Percentiles rank a stretch among this genome's conserved stretches.
These are phyloP conservation scores for Apistogramma diplotaenia DNA, from an alignment of 2,113 vertebrate genomes.

Conservation along the genomic window DNA sequence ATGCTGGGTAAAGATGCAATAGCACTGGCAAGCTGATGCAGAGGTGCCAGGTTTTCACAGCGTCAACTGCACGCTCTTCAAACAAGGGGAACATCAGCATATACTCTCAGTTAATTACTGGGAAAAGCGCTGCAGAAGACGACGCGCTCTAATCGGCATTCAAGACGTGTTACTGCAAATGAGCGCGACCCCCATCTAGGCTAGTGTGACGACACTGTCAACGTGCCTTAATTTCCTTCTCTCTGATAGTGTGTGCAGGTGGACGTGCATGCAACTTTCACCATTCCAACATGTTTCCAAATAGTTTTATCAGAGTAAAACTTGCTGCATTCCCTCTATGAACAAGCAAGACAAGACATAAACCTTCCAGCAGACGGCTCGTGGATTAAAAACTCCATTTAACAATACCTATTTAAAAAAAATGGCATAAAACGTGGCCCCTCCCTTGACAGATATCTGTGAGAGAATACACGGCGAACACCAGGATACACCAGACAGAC, in stretches of 20 bases:
- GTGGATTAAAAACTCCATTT: not conserved
- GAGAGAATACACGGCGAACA: conserved; percentile 15
- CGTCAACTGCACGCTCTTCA: conserved; percentile 1
- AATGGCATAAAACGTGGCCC: not conserved
- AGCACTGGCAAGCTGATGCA: not conserved
- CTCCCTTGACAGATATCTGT: not conserved
- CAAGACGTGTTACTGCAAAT: not conserved
- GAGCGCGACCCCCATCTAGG: not conserved
- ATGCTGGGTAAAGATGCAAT: conserved; percentile 8
- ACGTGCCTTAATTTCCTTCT: not conserved
- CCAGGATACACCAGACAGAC: conserved; percentile 30
- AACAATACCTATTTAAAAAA: not conserved
- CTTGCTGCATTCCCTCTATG: conserved; percentile 68
- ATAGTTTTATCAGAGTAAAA: conserved; percentile 65
- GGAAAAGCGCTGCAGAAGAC: not conserved
- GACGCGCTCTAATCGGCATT: not conserved
- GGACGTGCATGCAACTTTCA: conserved; percentile 52
- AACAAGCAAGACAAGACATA: conserved; percentile 57
- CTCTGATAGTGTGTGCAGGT: conserved; percentile 6
- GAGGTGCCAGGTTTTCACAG: conserved; percentile 6
- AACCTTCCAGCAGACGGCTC: conserved; percentile 6
- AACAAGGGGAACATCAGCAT: not conserved
- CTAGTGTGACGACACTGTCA: conserved; percentile 56
- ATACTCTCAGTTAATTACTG: not conserved
- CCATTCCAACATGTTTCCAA: conserved; percentile 59